Percentiles rank a stretch among this genome's conserved stretches.
Evolutionary conservation across 2,113 vertebrate genomes (phyloP).

Genomic region (Felis catus): DNA sequence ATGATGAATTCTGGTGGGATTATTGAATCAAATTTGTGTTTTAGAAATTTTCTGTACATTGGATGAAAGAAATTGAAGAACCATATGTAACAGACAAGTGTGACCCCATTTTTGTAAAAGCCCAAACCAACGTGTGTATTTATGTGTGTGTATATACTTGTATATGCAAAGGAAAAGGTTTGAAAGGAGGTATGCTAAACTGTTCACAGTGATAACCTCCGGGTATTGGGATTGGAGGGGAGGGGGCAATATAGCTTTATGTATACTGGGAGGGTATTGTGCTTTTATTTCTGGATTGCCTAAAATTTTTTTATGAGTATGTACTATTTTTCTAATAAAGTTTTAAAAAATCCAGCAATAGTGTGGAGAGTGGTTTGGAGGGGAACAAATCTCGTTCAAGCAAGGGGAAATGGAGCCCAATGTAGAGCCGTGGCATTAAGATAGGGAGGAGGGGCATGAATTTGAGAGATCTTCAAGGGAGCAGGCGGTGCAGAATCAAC

Average conservation of each 20-base stretch:
- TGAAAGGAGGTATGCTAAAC: slow-evolving; percentile 26
- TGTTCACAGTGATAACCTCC: slow-evolving; percentile 38
- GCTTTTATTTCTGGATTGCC: slow-evolving; percentile 72
- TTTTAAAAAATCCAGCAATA: not conserved
- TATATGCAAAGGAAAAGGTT: slow-evolving; percentile 37
- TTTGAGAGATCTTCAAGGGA: not conserved
- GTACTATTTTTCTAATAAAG: slow-evolving; percentile 76
- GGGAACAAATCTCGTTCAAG: slow-evolving; percentile 48
- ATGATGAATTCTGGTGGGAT: not conserved
- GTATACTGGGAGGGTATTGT: slow-evolving; percentile 7
- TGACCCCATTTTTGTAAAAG: slow-evolving; percentile 63
- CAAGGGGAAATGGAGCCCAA: not conserved
- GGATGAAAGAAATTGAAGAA: slow-evolving; percentile 44
- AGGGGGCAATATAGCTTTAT: slow-evolving; percentile 16
- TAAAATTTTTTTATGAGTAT: slow-evolving; percentile 62
- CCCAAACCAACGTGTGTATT: slow-evolving; percentile 36
- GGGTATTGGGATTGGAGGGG: not conserved
- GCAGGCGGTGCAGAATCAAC: not conserved
- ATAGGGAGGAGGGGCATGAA: not conserved
- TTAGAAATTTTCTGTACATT: slow-evolving; percentile 36
- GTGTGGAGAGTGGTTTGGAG: slow-evolving; percentile 59
- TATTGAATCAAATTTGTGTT: slow-evolving; percentile 29
- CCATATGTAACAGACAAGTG: not conserved
- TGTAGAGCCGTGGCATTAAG: not conserved
- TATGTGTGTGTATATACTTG: slow-evolving; percentile 49